Evolutionary conservation across 2,113 vertebrate genomes (phyloP).

Genomic region (Channa argus): DNA sequence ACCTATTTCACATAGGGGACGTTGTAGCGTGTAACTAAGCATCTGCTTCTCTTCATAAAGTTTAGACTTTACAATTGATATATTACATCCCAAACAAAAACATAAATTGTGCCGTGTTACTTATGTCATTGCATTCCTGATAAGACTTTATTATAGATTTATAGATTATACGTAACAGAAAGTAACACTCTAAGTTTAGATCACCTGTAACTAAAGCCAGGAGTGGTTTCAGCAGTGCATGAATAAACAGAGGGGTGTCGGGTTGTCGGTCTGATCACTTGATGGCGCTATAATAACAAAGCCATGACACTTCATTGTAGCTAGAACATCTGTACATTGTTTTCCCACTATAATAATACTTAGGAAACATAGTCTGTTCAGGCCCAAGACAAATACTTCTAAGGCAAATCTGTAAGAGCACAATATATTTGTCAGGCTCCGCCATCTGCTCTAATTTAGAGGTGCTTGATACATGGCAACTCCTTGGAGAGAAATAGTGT

Average conservation of each 20-base stretch:
- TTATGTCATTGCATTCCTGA: neutral
- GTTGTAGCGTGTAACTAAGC: neutral
- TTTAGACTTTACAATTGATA: neutral
- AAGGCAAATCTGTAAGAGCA: constrained; percentile 7
- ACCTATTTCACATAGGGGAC: neutral
- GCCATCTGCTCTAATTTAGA: constrained; percentile 3
- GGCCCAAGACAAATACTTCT: constrained; percentile 4
- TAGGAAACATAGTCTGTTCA: constrained; percentile 19
- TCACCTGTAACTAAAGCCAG: constrained; percentile 25
- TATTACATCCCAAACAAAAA: neutral
- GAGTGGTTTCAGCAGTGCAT: constrained; percentile 11
- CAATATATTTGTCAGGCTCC: neutral
- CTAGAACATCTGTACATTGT: constrained; percentile 20
- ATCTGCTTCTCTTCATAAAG: constrained; percentile 2
- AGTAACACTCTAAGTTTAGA: neutral
- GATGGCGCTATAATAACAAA: constrained; percentile 78
- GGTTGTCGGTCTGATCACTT: constrained; percentile 59
- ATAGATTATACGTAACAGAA: neutral
- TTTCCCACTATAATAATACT: constrained; percentile 12
- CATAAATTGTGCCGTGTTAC: neutral
- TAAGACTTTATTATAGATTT: too few species aligned
- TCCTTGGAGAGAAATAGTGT: constrained; percentile 1
- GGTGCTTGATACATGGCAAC: neutral
- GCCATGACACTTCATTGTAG: neutral
- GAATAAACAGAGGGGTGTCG: constrained; percentile 31